Evolutionary conservation across 2,113 vertebrate genomes (phyloP), one percentile per base, ranked within the genome.

Genomic region (Zosterops borbonicus): DNA sequence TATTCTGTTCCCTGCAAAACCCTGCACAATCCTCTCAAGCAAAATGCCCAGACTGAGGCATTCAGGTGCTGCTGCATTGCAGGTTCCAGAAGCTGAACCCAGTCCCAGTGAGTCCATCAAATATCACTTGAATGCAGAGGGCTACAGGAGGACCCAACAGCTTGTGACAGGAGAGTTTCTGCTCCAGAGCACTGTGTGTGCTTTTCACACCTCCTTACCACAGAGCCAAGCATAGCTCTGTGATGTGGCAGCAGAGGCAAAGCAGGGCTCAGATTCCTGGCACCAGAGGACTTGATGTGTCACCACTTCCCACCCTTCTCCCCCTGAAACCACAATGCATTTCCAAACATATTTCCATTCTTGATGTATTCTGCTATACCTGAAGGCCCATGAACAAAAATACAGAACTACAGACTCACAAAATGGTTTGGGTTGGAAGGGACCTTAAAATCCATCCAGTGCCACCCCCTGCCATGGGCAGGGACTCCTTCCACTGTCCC

Each of bases 401-500:
- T 35, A 27, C 3, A 47, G 56, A 63, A n/a, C 17, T 41, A 62
- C 12, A 63, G 41, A 22, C 11, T n/a, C 29, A 35, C 20, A 55
- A 6, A 55, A 35, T 8, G 2, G 6, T 47, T 70, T 70, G 24
- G 20, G 0, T 7, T 31, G 49, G 39, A 5, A 78, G 14, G 24
- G 16, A 64, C 9, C 20, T 18, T 0, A 63, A 29, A 63, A 3
- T 5, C 15, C 49, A 29, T 6, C 24, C 41, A 29, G 7, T 31
- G 1, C 12, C 55, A 59, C 47, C 46, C 33, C 33, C 37, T 77
- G 55, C 63, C 39, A 23, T 46, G 55, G 25, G 5, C 55, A 62
- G 55, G 47, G n/a, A 62, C 75, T 42, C 9, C 18, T 56, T 0
- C 49, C 67, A 35, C 29, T 2, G 0, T 0, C 29, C 35, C 29